Percentiles rank a stretch among this genome's conserved stretches.
These are phyloP conservation scores for Galeopsomyia nigrocyanea DNA, from an alignment of 2,888 invertebrate genomes.

Conservation along the genomic window DNA sequence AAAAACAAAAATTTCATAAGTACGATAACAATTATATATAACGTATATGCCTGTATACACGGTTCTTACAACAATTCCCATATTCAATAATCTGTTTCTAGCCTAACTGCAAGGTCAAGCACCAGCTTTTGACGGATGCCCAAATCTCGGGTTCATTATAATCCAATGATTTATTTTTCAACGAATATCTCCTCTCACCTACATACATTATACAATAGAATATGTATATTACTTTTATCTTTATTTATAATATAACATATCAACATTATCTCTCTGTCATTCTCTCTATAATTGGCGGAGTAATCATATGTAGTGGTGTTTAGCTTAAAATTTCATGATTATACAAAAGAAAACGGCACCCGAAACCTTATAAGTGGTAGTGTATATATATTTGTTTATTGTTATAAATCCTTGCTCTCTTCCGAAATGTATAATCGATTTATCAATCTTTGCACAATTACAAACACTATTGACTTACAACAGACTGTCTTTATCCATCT, in stretches of 20 bases:
- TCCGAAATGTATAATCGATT: too few relatives aligned
- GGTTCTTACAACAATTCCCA: conserved; percentile 60
- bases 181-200: conserved; percentile 15
- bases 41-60: conserved; percentile 58
- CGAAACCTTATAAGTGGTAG: conserved; percentile 49
- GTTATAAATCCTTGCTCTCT: conserved; percentile 31
- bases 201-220: conserved; percentile 39
- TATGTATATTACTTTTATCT: conserved; percentile 41
- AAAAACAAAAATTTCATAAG: conserved; percentile 52
- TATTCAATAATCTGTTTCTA: conserved; percentile 55
- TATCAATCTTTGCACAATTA: too few relatives aligned
- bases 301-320: conserved; percentile 38
- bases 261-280: conserved; percentile 52
- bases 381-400: conserved; percentile 23
- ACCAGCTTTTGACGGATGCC: conserved; percentile 47
- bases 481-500: too few relatives aligned
- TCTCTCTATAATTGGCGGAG: conserved; percentile 37
- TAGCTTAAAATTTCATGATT: conserved; percentile 38
- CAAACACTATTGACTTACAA: too few relatives aligned
- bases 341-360: conserved; percentile 47
- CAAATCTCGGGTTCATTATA: conserved; percentile 12
- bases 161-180: conserved; percentile 3
- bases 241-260: conserved; percentile 51
- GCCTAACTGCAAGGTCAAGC: conserved; percentile 50
- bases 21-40: conserved; percentile 63